These are phyloP conservation scores for rabbit (Oryctolagus cuniculus) DNA, from an alignment of 2,113 vertebrate genomes.

Conservation along the genomic window DNA sequence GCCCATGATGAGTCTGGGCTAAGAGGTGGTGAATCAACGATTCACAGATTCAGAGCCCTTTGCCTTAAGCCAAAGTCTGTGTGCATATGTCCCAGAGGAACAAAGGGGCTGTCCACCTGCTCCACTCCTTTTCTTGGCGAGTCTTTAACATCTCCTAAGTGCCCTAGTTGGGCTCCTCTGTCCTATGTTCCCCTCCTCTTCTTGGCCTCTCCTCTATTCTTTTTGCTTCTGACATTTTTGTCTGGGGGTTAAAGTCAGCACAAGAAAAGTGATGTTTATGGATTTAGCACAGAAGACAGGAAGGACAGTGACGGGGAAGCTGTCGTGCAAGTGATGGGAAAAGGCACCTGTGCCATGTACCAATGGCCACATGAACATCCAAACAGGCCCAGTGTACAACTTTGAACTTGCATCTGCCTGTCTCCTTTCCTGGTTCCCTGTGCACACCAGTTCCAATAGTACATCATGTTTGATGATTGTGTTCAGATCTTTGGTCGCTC, in stretches of 20 bases:
- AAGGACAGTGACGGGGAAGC: not conserved
- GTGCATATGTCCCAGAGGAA: not conserved
- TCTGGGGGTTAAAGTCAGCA: not conserved
- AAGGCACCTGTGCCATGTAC: not conserved
- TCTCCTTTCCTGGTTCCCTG: not conserved
- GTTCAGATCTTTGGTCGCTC: not conserved
- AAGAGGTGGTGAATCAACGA: not conserved
- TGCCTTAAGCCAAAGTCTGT: no score
- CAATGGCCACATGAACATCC: not conserved
- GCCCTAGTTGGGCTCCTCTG: not conserved
- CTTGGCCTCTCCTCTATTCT: not conserved
- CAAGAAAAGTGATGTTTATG: not conserved
- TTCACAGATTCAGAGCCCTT: not conserved
- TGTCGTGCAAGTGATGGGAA: not conserved
- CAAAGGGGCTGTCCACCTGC: not conserved
- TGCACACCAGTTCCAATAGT: not conserved
- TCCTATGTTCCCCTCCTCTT: not conserved
- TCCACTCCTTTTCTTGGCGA: not conserved
- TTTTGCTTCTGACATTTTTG: not conserved
- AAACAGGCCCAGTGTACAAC: not conserved
- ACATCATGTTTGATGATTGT: not conserved
- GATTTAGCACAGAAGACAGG: slow-evolving; percentile 35
- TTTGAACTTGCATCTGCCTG: not conserved
- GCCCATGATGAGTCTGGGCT: not conserved
- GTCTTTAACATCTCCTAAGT: not conserved